Conservation (phyloP, 1,140 invertebrate species). For the Hycleus phaleratus region DNA sequence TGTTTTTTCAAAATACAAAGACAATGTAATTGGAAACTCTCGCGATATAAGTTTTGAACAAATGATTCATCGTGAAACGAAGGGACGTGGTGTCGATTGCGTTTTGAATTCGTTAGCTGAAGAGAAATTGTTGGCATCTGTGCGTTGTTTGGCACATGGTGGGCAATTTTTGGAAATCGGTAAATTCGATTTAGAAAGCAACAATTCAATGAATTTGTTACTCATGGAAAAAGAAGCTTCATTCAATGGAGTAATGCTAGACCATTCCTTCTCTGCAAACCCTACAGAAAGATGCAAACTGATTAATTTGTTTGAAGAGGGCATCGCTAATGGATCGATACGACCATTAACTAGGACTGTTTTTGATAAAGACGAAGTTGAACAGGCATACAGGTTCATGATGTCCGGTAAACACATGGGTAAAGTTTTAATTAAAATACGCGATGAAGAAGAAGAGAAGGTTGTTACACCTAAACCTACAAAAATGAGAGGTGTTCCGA, state of each 20-base stretch:
- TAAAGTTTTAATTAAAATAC: slow-evolving; percentile 68
- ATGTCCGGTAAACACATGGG: slow-evolving; percentile 21
- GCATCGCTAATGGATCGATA: slow-evolving; percentile 78
- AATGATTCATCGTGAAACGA: too few species aligned
- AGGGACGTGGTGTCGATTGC: too few species aligned
- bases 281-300: neutral
- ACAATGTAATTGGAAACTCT: slow-evolving; percentile 34
- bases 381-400: slow-evolving; percentile 35
- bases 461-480: slow-evolving; percentile 29
- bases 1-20: slow-evolving; percentile 41
- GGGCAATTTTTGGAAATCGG: slow-evolving; percentile 45
- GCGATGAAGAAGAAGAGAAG: slow-evolving; percentile 57
- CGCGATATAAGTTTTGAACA: too few species aligned
- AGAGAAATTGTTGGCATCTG: too few species aligned
- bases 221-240: slow-evolving; percentile 76
- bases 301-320: slow-evolving; percentile 60
- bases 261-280: slow-evolving; percentile 51
- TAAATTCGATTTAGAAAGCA: slow-evolving; percentile 51
- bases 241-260: slow-evolving; percentile 82
- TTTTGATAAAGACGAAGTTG: slow-evolving; percentile 54
- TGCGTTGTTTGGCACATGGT: too few species aligned
- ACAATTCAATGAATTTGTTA: slow-evolving; percentile 60
- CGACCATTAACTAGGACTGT: slow-evolving; percentile 69
- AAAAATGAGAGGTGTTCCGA: neutral
- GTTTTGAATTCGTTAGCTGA: too few species aligned